A percentile compares a stretch with the other conserved stretches of the same genome.
Evolutionary conservation across 2,113 vertebrate genomes (phyloP).

Genomic region (Brachypteracias leptosomus): DNA sequence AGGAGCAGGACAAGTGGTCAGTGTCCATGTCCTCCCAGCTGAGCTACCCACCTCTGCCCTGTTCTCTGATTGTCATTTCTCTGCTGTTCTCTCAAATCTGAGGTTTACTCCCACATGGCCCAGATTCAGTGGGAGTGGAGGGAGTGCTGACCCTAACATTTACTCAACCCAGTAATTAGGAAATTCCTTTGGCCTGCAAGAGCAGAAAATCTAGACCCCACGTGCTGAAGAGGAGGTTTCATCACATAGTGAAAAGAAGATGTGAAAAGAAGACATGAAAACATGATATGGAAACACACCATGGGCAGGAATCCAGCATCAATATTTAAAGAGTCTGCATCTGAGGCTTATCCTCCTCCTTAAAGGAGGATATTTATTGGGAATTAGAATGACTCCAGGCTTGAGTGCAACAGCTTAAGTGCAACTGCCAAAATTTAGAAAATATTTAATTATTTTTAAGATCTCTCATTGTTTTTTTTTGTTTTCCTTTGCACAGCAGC

Average conservation of each 20-base stretch:
- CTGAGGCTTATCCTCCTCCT: not conserved
- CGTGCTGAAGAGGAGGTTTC: not conserved
- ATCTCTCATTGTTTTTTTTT: not conserved
- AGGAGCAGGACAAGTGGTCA: not conserved
- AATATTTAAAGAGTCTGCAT: not conserved
- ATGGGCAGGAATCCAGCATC: not conserved
- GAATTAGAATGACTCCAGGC: not conserved
- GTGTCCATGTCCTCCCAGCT: not conserved
- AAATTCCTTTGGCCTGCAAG: not conserved
- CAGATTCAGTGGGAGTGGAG: fast-evolving
- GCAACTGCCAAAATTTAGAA: not conserved
- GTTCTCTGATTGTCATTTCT: not conserved
- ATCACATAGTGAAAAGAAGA: not conserved
- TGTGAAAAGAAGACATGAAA: too few species aligned
- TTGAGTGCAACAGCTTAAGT: not conserved
- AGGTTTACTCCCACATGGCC: not conserved
- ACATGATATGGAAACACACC: not conserved
- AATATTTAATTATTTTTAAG: not conserved
- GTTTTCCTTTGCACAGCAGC: not conserved
- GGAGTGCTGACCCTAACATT: fast-evolving
- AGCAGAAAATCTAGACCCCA: not conserved
- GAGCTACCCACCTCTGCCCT: not conserved
- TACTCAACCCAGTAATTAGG: not conserved
- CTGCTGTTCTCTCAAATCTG: not conserved
- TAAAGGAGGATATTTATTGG: not conserved